A percentile compares a stretch with the other conserved stretches of the same genome.
Conservation (phyloP, 1,140 invertebrate species). For the Heterodera carotae region DNA sequence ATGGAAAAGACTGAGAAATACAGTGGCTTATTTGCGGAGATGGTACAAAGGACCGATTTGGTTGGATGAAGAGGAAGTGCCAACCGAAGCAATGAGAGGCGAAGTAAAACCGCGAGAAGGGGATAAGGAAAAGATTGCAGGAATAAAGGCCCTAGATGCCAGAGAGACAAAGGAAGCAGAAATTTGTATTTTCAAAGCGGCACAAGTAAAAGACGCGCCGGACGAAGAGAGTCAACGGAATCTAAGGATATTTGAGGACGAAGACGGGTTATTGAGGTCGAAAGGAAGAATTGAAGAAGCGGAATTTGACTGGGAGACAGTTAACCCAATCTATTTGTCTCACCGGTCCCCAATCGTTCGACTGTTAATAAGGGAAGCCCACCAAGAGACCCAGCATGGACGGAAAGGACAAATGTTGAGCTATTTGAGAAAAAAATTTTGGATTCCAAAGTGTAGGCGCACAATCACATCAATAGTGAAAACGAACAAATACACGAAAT, state of each 20-base stretch:
- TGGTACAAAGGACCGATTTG: too few species aligned
- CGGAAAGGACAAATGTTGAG: not conserved
- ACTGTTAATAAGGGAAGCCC: not conserved
- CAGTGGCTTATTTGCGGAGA: not conserved
- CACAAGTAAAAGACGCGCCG: not conserved
- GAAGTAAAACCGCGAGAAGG: too few species aligned
- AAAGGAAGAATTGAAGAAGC: not conserved
- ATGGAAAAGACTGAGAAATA: not conserved
- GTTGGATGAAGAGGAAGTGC: too few species aligned
- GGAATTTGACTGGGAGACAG: not conserved
- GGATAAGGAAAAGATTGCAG: not conserved
- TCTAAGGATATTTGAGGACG: not conserved
- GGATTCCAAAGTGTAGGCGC: not conserved
- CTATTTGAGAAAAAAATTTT: constrained; percentile 10
- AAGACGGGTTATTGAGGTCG: not conserved
- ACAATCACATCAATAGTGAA: not conserved
- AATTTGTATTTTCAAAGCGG: not conserved
- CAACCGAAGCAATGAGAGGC: too few species aligned
- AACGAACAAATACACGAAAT: not conserved
- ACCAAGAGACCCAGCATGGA: not conserved
- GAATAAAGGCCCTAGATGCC: not conserved
- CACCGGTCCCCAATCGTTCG: not conserved
- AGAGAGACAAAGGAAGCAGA: not conserved
- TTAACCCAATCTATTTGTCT: constrained; percentile 1
- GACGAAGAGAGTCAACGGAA: not conserved